Base-by-base conservation (phyloP, 2,113 vertebrate genomes). In the Pygoscelis adeliae region DNA sequence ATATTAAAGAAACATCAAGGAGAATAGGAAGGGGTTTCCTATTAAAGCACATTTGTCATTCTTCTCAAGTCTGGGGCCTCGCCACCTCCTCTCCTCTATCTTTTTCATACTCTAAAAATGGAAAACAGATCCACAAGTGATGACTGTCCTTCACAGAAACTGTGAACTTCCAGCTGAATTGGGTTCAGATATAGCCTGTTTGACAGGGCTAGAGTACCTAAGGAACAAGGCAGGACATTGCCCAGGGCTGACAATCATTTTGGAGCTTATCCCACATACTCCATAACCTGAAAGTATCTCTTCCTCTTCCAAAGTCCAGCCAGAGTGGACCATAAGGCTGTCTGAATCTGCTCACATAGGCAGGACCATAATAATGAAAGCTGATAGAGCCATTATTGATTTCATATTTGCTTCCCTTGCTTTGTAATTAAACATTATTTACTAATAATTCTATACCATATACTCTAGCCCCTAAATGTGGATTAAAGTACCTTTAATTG, bases 391-490 rank as follows among this genome's bases (percentile, higher is more conserved):
- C 19, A 47, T 55, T 59, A 53, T 52, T 73, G 66, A 36, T 73
- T 69, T 66, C 2, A 5, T 52, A 63, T 50, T 86, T 77, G 2
- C 23, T 89, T 52, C 26, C 29, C 11, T 72, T 69, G 7, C 15
- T 86, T 92, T 90, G 42, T 26, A 88, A 63, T 61, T 81, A 59
- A 76, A 58, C 10, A 26, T 36, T 73, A 62, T 80, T 90, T 86
- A 81, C 55, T 61, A 81, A 55, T 73, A 87, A 66, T 22, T 46
- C 22, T 34, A 8, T 38, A 53, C 16, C 3, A 40, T 42, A 42
- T 36, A 49, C 9, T 44, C 29, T 20, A 73, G 30, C 3, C 27
- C 49, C 38, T 67, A 86, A 91, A 55, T 12, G 32, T 29, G 21
- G 20, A 56, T 71, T 90, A 53, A 91, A 76, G 17, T 88, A 50